These are phyloP conservation scores for Amitus sp. DNA, from an alignment of 2,888 invertebrate genomes.

Conservation along the genomic window DNA sequence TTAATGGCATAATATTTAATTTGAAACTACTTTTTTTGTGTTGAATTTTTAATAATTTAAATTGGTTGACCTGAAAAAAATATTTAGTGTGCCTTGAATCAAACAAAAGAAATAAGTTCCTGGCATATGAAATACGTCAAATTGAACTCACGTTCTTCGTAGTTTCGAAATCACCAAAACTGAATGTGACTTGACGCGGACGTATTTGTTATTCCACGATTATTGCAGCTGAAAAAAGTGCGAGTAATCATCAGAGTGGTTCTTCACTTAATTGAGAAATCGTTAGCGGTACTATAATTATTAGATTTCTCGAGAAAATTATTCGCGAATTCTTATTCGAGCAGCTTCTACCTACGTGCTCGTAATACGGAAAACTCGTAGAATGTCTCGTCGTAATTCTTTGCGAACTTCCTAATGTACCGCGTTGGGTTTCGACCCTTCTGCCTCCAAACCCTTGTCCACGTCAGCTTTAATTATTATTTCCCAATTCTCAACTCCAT, in stretches of 20 bases:
- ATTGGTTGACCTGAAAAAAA: too few species aligned
- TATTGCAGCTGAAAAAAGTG: neutral
- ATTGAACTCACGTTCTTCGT: too few species aligned
- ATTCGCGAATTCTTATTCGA: conserved; percentile 48
- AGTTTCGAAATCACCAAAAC: too few species aligned
- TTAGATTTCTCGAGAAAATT: conserved; percentile 44
- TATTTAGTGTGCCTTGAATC: too few species aligned
- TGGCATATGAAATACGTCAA: too few species aligned
- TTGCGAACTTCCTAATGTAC: conserved; percentile 44
- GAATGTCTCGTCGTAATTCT: conserved; percentile 44
- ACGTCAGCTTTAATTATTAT: conserved; percentile 24
- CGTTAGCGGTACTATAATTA: conserved; percentile 41
- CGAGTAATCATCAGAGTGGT: conserved; percentile 14
- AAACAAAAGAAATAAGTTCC: too few species aligned
- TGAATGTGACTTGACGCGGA: too few species aligned
- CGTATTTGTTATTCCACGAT: too few species aligned
- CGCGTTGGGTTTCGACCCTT: conserved; percentile 5
- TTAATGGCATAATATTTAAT: too few species aligned
- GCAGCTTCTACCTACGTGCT: conserved; percentile 45
- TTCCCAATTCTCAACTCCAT: conserved; percentile 17
- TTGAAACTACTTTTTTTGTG: too few species aligned
- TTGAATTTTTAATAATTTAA: too few species aligned
- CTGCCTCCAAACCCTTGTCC: neutral
- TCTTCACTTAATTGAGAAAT: conserved; percentile 33
- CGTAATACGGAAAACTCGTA: conserved; percentile 36